Evolutionary conservation across 2,113 vertebrate genomes (phyloP).

Genomic region (Colistium nudipinnis): DNA sequence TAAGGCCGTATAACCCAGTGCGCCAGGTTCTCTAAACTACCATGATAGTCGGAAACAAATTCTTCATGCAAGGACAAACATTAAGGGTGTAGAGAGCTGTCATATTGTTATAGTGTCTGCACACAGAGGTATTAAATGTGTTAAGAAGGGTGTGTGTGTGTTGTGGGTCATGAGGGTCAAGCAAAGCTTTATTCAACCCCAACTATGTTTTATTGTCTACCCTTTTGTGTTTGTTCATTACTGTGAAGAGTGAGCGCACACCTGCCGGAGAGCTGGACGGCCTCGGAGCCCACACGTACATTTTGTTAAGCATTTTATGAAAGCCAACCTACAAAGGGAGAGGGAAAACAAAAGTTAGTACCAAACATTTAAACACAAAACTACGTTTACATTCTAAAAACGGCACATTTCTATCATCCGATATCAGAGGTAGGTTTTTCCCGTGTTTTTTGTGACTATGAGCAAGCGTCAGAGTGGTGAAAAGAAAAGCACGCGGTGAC

Average conservation of each 20-base stretch:
- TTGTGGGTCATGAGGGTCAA: background rate
- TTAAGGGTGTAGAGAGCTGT: slow-evolving; percentile 21
- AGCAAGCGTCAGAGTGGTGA: slow-evolving; percentile 63
- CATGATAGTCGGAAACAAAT: slow-evolving; percentile 73
- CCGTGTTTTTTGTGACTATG: slow-evolving; percentile 46
- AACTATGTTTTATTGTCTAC: slow-evolving; percentile 4
- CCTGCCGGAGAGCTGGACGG: slow-evolving; percentile 11
- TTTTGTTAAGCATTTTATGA: slow-evolving; percentile 48
- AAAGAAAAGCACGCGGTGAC: slow-evolving; percentile 48
- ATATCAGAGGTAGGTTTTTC: background rate
- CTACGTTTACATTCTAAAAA: background rate
- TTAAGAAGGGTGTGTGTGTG: slow-evolving; percentile 20
- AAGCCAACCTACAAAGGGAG: slow-evolving; percentile 63
- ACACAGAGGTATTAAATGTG: slow-evolving; percentile 53
- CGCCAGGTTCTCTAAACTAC: slow-evolving; percentile 70
- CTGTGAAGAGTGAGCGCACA: slow-evolving; percentile 29
- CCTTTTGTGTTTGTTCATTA: slow-evolving; percentile 30
- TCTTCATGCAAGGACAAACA: slow-evolving; percentile 72
- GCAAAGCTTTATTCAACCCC: background rate
- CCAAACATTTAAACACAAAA: too few species aligned
- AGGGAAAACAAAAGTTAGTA: slow-evolving; percentile 24
- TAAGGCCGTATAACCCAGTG: slow-evolving; percentile 81
- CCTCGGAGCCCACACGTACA: slow-evolving; percentile 24
- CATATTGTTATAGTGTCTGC: slow-evolving; percentile 37
- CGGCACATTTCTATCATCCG: background rate